These are phyloP conservation scores for Tenualosa thibaudeaui DNA, from an alignment of 2,797 vertebrate genomes.

Conservation along the genomic window DNA sequence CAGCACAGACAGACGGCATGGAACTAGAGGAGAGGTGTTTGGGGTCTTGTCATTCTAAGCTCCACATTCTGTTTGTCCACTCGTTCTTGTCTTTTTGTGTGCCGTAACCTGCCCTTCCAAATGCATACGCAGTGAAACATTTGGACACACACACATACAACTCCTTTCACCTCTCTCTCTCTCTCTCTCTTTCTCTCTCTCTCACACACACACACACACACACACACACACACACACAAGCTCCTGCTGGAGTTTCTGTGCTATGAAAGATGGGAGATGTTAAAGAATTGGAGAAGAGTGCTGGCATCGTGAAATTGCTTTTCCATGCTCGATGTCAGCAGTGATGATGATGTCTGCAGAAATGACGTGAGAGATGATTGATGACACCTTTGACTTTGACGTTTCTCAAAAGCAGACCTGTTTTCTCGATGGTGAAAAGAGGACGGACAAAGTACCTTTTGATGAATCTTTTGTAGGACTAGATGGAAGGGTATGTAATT, in stretches of 20 bases:
- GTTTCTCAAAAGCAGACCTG: slow-evolving; percentile 5
- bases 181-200: too few relatives aligned
- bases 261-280: not conserved
- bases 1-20: not conserved
- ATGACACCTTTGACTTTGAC: slow-evolving; percentile 19
- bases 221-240: not conserved
- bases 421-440: not conserved
- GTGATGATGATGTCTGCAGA: slow-evolving; percentile 20
- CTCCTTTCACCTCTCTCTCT: too few relatives aligned
- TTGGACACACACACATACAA: not conserved
- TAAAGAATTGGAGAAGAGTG: slow-evolving; percentile 7
- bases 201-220: not conserved
- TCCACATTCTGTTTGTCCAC: not conserved
- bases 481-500: slow-evolving; percentile 13
- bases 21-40: not conserved
- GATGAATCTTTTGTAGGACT: slow-evolving; percentile 8
- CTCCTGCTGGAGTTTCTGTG: not conserved
- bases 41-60: not conserved
- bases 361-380: not conserved
- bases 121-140: not conserved
- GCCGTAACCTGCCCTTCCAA: not conserved
- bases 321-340: slow-evolving; percentile 22
- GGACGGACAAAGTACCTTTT: slow-evolving; percentile 1
- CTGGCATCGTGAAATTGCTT: slow-evolving; percentile 12
- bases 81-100: not conserved